phyloP scores from a whole-genome alignment of 2,113 vertebrate species.

The Lasiurus borealis region DNA sequence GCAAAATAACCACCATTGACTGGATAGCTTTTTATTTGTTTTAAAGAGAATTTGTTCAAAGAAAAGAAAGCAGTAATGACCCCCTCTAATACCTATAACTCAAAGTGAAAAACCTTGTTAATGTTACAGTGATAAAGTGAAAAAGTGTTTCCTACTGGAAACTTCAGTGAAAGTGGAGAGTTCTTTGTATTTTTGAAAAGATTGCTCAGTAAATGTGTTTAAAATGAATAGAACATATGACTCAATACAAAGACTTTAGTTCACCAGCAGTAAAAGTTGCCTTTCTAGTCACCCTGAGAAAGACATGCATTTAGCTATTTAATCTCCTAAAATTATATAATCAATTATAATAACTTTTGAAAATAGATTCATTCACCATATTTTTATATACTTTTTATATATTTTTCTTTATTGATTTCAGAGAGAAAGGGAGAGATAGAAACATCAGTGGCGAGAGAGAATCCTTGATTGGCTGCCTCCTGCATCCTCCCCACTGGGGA shows the following conservation, averaged over 20 bases:
- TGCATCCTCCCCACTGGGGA: no score
- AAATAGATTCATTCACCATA: not conserved
- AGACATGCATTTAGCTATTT: not conserved
- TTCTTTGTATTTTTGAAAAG: constrained; percentile 11
- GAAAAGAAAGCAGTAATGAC: not conserved
- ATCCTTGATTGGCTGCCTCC: no score
- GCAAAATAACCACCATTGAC: constrained; percentile 24
- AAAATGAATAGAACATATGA: not conserved
- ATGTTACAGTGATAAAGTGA: not conserved
- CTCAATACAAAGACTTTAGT: not conserved
- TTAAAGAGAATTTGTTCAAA: constrained; percentile 1
- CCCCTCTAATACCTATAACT: not conserved
- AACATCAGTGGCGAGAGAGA: no score
- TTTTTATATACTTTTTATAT: not conserved
- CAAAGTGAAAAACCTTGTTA: not conserved
- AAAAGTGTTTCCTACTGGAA: not conserved
- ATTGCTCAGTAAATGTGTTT: not conserved
- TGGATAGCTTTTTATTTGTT: constrained; percentile 53
- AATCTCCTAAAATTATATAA: not conserved
- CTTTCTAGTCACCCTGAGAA: not conserved
- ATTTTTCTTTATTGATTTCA: no score
- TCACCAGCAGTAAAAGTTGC: not conserved
- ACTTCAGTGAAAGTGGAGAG: not conserved
- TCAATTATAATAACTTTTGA: not conserved
- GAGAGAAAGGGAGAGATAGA: no score